Percentiles rank a stretch among this genome's conserved stretches.
phyloP scores from a whole-genome alignment of 2,888 invertebrate genomes.

The Poecilus cupreus region DNA sequence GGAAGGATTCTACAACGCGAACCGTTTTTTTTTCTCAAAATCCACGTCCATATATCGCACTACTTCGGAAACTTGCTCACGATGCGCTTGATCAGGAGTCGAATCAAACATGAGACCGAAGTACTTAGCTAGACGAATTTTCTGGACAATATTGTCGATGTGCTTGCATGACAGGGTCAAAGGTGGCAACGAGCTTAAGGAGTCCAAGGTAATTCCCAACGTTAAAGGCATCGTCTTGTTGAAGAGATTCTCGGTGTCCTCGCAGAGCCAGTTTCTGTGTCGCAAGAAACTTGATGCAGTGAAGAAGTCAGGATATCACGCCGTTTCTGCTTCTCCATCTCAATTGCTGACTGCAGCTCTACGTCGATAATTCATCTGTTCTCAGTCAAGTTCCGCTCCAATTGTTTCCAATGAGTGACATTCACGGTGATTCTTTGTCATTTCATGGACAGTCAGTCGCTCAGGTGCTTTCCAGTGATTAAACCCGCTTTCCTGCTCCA shows the following conservation, averaged over 20 bases:
- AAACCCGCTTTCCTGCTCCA: slow-evolving; percentile 22
- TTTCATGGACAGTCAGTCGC: not conserved
- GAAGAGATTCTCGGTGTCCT: slow-evolving; percentile 43
- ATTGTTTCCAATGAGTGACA: slow-evolving; percentile 24
- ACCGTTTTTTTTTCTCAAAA: slow-evolving; percentile 34
- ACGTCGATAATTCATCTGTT: slow-evolving; percentile 38
- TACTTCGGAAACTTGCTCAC: slow-evolving; percentile 54
- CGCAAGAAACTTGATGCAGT: slow-evolving; percentile 46
- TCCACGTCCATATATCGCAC: slow-evolving; percentile 48
- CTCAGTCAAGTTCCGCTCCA: not conserved
- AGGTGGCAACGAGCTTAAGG: slow-evolving; percentile 19
- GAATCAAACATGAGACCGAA: slow-evolving; percentile 38
- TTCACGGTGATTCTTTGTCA: slow-evolving; percentile 5
- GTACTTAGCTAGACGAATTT: not conserved
- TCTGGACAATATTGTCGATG: not conserved
- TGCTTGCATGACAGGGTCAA: not conserved
- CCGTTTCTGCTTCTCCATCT: slow-evolving; percentile 10
- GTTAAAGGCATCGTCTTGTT: not conserved
- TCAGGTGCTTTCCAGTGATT: slow-evolving; percentile 30
- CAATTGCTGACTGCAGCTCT: not conserved
- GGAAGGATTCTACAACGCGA: slow-evolving; percentile 34
- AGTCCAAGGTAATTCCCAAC: slow-evolving; percentile 41
- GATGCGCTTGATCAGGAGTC: slow-evolving; percentile 49
- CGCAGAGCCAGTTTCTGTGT: slow-evolving; percentile 50
- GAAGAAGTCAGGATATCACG: slow-evolving; percentile 40